Evolutionary conservation across 2,888 invertebrate genomes (phyloP).

Genomic region (Lordiphosa fenestrarum): DNA sequence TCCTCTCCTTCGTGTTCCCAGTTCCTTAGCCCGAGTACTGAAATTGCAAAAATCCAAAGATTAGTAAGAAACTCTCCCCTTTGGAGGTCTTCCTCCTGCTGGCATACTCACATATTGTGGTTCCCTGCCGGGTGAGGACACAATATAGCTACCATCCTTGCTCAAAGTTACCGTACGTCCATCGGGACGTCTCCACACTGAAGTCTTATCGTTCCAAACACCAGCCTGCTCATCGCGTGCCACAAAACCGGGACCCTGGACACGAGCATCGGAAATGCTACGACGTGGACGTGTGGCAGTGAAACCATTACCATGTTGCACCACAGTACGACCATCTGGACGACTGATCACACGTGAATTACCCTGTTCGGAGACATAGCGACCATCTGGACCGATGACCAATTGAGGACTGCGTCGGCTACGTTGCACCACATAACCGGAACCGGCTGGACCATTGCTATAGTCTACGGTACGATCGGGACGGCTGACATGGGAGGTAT

Average conservation of each 20-base stretch:
- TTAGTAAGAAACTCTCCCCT: neutral
- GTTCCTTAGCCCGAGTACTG: neutral
- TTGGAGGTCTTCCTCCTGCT: neutral
- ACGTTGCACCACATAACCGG: constrained; percentile 30
- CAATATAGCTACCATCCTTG: constrained; percentile 30
- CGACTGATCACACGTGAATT: constrained; percentile 13
- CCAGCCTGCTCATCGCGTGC: constrained; percentile 55
- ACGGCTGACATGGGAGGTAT: constrained; percentile 11
- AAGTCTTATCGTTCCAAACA: constrained; percentile 34
- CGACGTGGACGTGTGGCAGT: constrained; percentile 19
- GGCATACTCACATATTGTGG: constrained; percentile 2
- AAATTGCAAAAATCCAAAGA: neutral
- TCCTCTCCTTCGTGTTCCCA: neutral
- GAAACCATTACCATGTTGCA: neutral
- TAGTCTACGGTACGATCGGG: constrained; percentile 16
- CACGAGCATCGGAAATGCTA: constrained; percentile 27
- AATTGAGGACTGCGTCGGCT: constrained; percentile 13
- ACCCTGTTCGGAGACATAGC: constrained; percentile 19
- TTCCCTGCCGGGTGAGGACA: constrained; percentile 20
- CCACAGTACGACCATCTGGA: constrained; percentile 27
- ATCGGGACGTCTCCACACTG: constrained; percentile 50
- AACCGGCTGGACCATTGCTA: neutral
- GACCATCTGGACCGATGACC: constrained; percentile 22
- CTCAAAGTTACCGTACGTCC: constrained; percentile 44
- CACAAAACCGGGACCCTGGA: constrained; percentile 48